Evolutionary conservation across 2,113 vertebrate genomes (phyloP), one percentile per base, ranked within the genome.

Genomic region (Plecturocebus donacophilus): DNA sequence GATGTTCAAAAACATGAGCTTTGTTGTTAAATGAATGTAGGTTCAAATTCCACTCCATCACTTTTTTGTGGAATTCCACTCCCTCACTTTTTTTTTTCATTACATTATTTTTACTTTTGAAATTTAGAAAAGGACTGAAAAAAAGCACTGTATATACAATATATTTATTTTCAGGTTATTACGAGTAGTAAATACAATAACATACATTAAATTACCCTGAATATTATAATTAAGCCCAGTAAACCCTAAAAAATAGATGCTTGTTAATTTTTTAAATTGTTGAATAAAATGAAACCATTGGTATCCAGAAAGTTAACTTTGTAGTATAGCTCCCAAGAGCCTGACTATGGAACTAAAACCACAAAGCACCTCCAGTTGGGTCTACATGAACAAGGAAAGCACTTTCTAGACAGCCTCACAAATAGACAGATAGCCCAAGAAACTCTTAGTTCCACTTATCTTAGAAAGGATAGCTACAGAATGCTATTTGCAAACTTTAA

Each of bases 31-130:
- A 54, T 0, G 10, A 21, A 61, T 6, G 47, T 80, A 35, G 20
- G 27, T 95, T 91, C n/a, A 93, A 87, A 96, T 81, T 77, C 17
- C 38, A 64, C 68, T 84, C 58, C 30, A 35, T 19, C 8, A 68
- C 86, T 94, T 83, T 76, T 56, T 66, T 84, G 38, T 49, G n/a
- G n/a, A 87, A 96, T 81, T 77, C 17, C 38, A 64, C 68, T 84
- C 58, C 30, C 30, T 19, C 8, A 68, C 86, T 94, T 83, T 76
- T 56, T 66, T 84, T 35, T 49, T 17, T 52, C 77, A 54, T 16
- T 79, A 5, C 70, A 89, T 87, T 94, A n/a, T 70, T 91, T 89
- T 95, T 47, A 80, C 45, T 96, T 75, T 94, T 77, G 20, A 42
- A 87, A 68, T 94, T 84, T 97, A 82, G 38, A 47, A 89, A 96